Conservation (phyloP, 1,140 invertebrate species). For the Drosophila hydei region DNA sequence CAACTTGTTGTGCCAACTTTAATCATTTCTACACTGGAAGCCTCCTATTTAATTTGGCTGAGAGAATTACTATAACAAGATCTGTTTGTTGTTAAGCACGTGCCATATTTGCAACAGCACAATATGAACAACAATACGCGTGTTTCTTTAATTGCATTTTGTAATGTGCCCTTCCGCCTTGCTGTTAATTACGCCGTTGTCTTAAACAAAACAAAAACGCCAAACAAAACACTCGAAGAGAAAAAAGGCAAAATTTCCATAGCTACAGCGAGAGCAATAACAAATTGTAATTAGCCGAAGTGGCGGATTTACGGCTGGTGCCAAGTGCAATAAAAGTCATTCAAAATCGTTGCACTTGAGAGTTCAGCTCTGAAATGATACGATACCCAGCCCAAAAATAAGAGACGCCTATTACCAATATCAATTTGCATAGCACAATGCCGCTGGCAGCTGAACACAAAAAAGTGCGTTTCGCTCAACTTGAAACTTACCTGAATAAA, state of each 20-base stretch:
- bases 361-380: slow-evolving; percentile 39
- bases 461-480: slow-evolving; percentile 43
- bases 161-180: slow-evolving; percentile 54
- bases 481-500: slow-evolving; percentile 71
- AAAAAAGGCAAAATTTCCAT: not conserved
- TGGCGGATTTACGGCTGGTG: slow-evolving; percentile 55
- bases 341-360: slow-evolving; percentile 40
- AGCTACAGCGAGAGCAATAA: not conserved
- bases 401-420: slow-evolving; percentile 24
- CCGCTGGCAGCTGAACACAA: slow-evolving; percentile 10
- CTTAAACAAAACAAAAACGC: slow-evolving; percentile 16
- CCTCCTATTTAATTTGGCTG: slow-evolving; percentile 64
- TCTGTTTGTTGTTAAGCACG: slow-evolving; percentile 46
- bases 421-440: slow-evolving; percentile 57
- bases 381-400: slow-evolving; percentile 20
- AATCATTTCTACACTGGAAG: slow-evolving; percentile 23
- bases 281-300: slow-evolving; percentile 56
- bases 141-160: slow-evolving; percentile 55
- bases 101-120: slow-evolving; percentile 44
- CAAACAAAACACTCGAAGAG: slow-evolving; percentile 1
- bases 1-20: not conserved
- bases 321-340: slow-evolving; percentile 38
- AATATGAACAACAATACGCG: slow-evolving; percentile 54
- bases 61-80: slow-evolving; percentile 59
- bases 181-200: slow-evolving; percentile 51